Evolutionary conservation across 2,113 vertebrate genomes (phyloP), one percentile per base, ranked within the genome.

Genomic region (Carassius auratus): DNA sequence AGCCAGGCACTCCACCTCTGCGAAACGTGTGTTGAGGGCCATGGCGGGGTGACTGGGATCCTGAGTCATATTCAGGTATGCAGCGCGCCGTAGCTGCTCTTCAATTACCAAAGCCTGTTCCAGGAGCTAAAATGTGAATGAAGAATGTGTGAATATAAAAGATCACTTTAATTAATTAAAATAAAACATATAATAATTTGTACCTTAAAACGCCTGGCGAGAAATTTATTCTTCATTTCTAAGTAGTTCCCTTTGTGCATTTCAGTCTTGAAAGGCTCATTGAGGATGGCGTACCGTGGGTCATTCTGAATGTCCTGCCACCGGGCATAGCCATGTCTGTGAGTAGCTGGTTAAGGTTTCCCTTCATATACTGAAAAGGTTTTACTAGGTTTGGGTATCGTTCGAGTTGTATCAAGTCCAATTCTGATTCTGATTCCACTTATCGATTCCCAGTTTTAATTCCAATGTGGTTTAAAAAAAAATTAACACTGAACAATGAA

Each of bases 261-360:
- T 95, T 99, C 98, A 0, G 96, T 97, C 91, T 98, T 99, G 92
- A 99, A 99, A 15, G 98, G 98, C 90, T 99, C 97, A 0, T 99
- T 99, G 74, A 99, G 95, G 89, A 99, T 98, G 64, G 96, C 93
- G 0, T 97, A 99, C 7, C 96, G 94, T 0, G 97, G 97, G 92
- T 99, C 98, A 0, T 98, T 99, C 95, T 99, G 98, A 88, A 99
- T 98, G 93, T 99, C 98, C 90, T 99, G 97, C 98, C 98, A 99
- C 90, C 98, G 97, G 61, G 98, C 98, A 0, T 99, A 99, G 90
- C 98, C 98, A 0, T 99, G 98, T 84, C 98, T 99, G 93, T 73
- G 79, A 0, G 73, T 26, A 17, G 30, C 0, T 2, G 7, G 90
- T 94, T 87, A 95, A 93, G 90, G 55, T 61, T 71, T 50, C 6